These are phyloP conservation scores for Pristionchus fissidentatus DNA, from an alignment of 2,888 invertebrate genomes.

Conservation along the genomic window DNA sequence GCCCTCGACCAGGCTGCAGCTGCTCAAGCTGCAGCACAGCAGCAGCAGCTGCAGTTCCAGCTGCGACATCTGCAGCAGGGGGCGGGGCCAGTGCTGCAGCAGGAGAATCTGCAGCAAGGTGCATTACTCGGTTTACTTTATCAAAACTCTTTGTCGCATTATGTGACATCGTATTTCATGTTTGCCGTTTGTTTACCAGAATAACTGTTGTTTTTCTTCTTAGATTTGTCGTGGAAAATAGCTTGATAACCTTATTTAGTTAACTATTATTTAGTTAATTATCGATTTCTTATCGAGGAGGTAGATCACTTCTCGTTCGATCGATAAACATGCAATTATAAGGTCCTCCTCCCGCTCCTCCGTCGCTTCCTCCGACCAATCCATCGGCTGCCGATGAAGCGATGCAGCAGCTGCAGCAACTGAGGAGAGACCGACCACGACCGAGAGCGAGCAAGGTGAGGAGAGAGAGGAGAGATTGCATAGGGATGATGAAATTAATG, in stretches of 20 bases:
- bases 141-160: too few relatives aligned
- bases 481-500: too few relatives aligned
- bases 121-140: not conserved
- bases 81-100: not conserved
- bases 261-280: too few relatives aligned
- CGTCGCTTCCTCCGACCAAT: not conserved
- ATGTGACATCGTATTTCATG: too few relatives aligned
- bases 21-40: not conserved
- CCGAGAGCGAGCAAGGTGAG: slow-evolving; percentile 19
- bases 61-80: not conserved
- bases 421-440: not conserved
- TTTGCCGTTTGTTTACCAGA: too few relatives aligned
- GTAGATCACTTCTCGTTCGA: too few relatives aligned
- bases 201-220: too few relatives aligned
- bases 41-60: not conserved
- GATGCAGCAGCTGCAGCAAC: not conserved
- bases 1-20: not conserved
- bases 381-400: not conserved
- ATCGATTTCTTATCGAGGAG: too few relatives aligned
- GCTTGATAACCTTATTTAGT: too few relatives aligned
- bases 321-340: too few relatives aligned
- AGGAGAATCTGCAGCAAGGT: not conserved
- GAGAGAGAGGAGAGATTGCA: not conserved
- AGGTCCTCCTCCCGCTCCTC: not conserved
- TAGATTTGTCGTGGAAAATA: too few relatives aligned